A percentile compares a stretch with the other conserved stretches of the same genome.
These are phyloP conservation scores for Drosophila kanekoi DNA, from an alignment of 2,888 invertebrate species.

Conservation along the genomic window DNA sequence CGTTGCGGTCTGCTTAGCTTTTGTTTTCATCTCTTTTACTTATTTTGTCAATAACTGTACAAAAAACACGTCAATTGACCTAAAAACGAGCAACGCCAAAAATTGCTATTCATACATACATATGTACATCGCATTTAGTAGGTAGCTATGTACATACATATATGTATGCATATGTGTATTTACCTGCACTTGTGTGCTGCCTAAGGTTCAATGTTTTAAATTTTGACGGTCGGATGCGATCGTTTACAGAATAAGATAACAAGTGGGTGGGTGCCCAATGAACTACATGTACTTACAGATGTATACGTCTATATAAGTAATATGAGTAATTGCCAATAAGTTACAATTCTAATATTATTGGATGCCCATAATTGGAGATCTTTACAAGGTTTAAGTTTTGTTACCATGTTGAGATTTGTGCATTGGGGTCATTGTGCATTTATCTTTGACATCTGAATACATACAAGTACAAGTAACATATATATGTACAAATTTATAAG, in stretches of 20 bases:
- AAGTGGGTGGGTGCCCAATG: constrained; percentile 12
- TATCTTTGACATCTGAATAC: constrained; percentile 57
- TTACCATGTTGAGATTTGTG: constrained; percentile 25
- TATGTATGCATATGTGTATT: constrained; percentile 4
- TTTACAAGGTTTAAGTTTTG: constrained; percentile 9
- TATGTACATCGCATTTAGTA: not conserved
- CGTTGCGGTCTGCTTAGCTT: constrained; percentile 56
- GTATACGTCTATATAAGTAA: not conserved
- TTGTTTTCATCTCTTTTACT: constrained; percentile 24
- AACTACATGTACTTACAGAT: not conserved
- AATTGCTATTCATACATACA: constrained; percentile 9
- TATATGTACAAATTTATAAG: constrained; percentile 16
- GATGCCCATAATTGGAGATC: too few relatives aligned
- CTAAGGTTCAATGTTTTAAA: constrained; percentile 67
- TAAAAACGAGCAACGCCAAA: constrained; percentile 64
- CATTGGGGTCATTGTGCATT: constrained; percentile 61
- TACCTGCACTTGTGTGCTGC: constrained; percentile 30
- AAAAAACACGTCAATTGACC: constrained; percentile 68
- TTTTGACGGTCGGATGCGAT: constrained; percentile 44
- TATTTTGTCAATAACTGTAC: constrained; percentile 57
- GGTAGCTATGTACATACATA: not conserved
- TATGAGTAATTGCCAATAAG: not conserved
- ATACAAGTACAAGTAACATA: constrained; percentile 25
- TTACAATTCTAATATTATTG: not conserved
- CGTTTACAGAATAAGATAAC: constrained; percentile 29